phyloP scores from a whole-genome alignment of 2,113 vertebrate genomes.

The Vidua chalybeata region DNA sequence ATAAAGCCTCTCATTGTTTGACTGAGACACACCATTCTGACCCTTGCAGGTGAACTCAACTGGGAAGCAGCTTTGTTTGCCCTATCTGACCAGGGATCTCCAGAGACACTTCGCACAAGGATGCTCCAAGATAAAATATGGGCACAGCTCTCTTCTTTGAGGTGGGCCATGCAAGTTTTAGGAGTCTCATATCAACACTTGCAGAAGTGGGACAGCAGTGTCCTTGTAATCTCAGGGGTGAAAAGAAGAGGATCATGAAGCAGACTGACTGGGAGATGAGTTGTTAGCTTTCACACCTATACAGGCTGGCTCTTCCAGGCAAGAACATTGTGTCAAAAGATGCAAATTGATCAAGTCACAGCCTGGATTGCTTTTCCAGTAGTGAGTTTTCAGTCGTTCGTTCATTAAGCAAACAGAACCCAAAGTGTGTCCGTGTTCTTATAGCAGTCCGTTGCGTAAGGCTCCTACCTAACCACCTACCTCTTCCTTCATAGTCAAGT shows the following conservation, averaged over 20 bases:
- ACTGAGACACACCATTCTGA: not conserved
- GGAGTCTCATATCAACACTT: not conserved
- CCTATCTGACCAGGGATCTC: not conserved
- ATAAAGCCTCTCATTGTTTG: not conserved
- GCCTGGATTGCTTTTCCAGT: not conserved
- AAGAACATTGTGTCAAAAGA: not conserved
- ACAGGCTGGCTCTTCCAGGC: not conserved
- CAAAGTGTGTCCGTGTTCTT: not conserved
- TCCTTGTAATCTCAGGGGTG: not conserved
- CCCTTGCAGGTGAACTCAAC: not conserved
- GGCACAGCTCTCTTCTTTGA: not conserved
- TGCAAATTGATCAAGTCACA: not conserved
- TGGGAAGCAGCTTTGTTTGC: not conserved
- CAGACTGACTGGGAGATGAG: not conserved
- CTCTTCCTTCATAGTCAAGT: not conserved
- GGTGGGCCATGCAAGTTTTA: not conserved
- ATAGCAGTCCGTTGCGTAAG: not conserved
- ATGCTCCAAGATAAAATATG: not conserved
- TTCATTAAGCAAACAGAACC: not conserved
- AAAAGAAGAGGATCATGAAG: not conserved
- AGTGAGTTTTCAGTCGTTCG: not conserved
- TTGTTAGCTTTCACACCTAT: not conserved
- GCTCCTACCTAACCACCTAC: not conserved
- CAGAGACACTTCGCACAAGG: not conserved
- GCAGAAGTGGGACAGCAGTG: not conserved